Percentiles rank a stretch among this genome's conserved stretches.
phyloP scores from a whole-genome alignment of 2,113 vertebrate species.

The Eonycteris spelaea region DNA sequence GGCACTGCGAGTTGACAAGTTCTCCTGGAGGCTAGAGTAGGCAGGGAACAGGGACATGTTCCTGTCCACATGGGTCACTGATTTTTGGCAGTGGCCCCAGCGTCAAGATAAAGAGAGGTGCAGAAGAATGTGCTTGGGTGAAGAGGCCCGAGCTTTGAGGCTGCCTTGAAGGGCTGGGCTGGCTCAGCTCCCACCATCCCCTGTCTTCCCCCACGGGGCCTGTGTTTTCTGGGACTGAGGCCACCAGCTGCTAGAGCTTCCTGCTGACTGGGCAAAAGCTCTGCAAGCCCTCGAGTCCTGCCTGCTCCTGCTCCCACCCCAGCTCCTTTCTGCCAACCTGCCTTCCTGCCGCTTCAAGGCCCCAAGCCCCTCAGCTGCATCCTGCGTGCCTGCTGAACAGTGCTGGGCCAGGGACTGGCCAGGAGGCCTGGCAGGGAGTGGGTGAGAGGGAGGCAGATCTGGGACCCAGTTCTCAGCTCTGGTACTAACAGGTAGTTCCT shows the following conservation, averaged over 20 bases:
- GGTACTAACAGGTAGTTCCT: background rate
- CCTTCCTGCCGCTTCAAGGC: slow-evolving; percentile 14
- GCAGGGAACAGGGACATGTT: background rate
- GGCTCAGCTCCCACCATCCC: slow-evolving; percentile 36
- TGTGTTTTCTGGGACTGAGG: slow-evolving; percentile 53
- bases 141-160: slow-evolving; percentile 35
- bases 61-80: slow-evolving; percentile 24
- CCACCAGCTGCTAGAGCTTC: slow-evolving; percentile 57
- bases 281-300: background rate
- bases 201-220: slow-evolving; percentile 25
- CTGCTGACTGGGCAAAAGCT: slow-evolving; percentile 73
- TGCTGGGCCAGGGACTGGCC: background rate
- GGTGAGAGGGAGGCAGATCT: background rate
- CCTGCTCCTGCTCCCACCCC: slow-evolving; percentile 25
- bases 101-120: slow-evolving; percentile 32
- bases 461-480: background rate
- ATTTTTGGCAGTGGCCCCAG: slow-evolving; percentile 40
- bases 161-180: slow-evolving; percentile 39
- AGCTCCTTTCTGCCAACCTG: background rate
- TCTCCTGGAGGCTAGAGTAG: slow-evolving; percentile 27
- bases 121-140: slow-evolving; percentile 36
- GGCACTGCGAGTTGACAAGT: slow-evolving; percentile 1
- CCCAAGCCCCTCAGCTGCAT: background rate
- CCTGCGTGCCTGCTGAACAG: background rate
- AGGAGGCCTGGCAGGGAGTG: background rate